A percentile compares a stretch with the other conserved stretches of the same genome.
Conservation (phyloP, 2,797 vertebrate species). For the Crax fasciolata region DNA sequence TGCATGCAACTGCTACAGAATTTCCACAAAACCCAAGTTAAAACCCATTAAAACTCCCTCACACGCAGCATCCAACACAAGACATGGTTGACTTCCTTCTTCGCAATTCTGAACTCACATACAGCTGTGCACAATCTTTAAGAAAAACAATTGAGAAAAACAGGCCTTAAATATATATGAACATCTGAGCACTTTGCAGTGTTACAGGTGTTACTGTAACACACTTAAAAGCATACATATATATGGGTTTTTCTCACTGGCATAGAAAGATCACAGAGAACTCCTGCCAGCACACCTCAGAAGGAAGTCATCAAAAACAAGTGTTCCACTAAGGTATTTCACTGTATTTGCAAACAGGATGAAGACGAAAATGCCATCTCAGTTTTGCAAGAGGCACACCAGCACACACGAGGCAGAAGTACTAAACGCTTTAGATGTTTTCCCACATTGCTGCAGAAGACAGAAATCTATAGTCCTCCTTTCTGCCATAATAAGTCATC, state of each 20-base stretch:
- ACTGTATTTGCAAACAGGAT: constrained; percentile 48
- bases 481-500: constrained; percentile 42
- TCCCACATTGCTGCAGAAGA: constrained; percentile 35
- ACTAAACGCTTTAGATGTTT: background rate
- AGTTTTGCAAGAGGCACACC: background rate
- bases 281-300: constrained; percentile 11
- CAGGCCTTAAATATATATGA: background rate
- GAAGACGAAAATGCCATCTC: constrained; percentile 28
- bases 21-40: constrained; percentile 21
- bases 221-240: constrained; percentile 18
- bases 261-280: background rate
- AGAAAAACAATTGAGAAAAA: background rate
- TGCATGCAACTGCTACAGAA: background rate
- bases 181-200: background rate
- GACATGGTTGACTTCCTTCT: background rate
- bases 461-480: constrained; percentile 17
- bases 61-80: fast-evolving
- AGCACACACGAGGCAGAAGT: background rate
- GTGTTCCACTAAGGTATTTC: constrained; percentile 34
- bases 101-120: background rate
- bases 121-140: constrained; percentile 3
- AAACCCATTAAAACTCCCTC: background rate
- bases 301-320: constrained; percentile 46
- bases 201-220: background rate
- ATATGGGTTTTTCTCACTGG: constrained; percentile 51